These are phyloP conservation scores for Urocynchramus pylzowi DNA, from an alignment of 2,113 vertebrate species.

Conservation along the genomic window DNA sequence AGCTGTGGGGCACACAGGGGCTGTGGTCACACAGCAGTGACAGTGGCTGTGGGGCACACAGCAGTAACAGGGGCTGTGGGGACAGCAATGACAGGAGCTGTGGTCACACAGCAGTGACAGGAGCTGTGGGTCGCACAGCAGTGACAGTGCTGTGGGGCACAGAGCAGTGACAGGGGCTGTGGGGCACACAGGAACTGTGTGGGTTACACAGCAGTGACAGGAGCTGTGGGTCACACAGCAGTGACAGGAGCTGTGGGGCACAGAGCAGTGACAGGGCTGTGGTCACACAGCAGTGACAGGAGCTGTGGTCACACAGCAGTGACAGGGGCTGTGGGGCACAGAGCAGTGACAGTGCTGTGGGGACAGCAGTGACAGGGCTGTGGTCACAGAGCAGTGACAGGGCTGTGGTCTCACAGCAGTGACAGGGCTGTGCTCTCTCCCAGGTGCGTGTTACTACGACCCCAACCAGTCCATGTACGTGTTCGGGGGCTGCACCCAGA, in stretches of 20 bases:
- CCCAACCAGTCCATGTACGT: constrained; percentile 98
- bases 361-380: neutral
- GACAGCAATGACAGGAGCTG: too few relatives aligned
- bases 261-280: neutral
- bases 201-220: neutral
- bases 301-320: neutral
- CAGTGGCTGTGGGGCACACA: neutral
- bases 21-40: neutral
- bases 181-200: too few relatives aligned
- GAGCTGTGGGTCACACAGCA: too few relatives aligned
- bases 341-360: neutral
- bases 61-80: neutral
- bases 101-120: too few relatives aligned
- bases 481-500: constrained; percentile 97
- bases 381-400: neutral
- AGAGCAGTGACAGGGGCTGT: neutral
- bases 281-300: neutral
- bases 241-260: too few relatives aligned
- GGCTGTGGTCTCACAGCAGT: neutral
- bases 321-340: neutral
- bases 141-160: neutral
- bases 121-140: too few relatives aligned
- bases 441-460: constrained; percentile 97
- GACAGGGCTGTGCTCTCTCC: neutral
- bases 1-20: fast-evolving